Percentiles rank a stretch among this genome's conserved stretches.
Conservation (phyloP, 2,888 invertebrate species). For the Corbicula japonica region DNA sequence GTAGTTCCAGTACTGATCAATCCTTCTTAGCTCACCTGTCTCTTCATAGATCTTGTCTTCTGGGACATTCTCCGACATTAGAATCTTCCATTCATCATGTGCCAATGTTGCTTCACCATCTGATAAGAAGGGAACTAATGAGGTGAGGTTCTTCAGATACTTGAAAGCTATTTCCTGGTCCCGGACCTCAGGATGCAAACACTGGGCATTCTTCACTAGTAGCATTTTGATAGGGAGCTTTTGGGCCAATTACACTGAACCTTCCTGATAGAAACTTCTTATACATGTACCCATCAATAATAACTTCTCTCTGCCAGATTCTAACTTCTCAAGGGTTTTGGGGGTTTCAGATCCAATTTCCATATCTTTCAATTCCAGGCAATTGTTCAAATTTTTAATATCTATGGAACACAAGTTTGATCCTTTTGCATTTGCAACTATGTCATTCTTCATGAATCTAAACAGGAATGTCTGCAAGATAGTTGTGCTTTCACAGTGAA, state of each 20-base stretch:
- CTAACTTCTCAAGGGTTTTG: slow-evolving; percentile 23
- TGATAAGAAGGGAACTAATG: too few species aligned
- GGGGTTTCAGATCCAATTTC: slow-evolving; percentile 20
- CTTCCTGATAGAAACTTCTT: slow-evolving; percentile 35
- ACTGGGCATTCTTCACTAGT: slow-evolving; percentile 24
- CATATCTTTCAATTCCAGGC: slow-evolving; percentile 14
- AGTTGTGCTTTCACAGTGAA: slow-evolving; percentile 9
- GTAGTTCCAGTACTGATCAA: slow-evolving; percentile 49
- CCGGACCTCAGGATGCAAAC: slow-evolving; percentile 37
- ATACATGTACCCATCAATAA: slow-evolving; percentile 2
- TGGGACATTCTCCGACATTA: slow-evolving; percentile 29
- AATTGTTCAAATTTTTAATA: slow-evolving; percentile 13
- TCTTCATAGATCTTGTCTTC: slow-evolving; percentile 42
- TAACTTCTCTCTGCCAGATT: slow-evolving; percentile 12
- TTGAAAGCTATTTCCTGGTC: slow-evolving; percentile 11
- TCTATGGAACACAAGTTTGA: background rate
- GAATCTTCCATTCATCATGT: slow-evolving; percentile 54
- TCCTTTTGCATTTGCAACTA: background rate
- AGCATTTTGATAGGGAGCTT: slow-evolving; percentile 20
- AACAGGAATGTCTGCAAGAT: slow-evolving; percentile 12
- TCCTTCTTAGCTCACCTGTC: slow-evolving; percentile 26
- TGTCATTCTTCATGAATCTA: slow-evolving; percentile 22
- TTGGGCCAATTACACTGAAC: slow-evolving; percentile 5
- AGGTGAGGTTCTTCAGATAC: too few species aligned
- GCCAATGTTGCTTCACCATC: too few species aligned